Evolutionary conservation across 2,888 invertebrate genomes (phyloP).

Genomic region (Melanchra persicariae): DNA sequence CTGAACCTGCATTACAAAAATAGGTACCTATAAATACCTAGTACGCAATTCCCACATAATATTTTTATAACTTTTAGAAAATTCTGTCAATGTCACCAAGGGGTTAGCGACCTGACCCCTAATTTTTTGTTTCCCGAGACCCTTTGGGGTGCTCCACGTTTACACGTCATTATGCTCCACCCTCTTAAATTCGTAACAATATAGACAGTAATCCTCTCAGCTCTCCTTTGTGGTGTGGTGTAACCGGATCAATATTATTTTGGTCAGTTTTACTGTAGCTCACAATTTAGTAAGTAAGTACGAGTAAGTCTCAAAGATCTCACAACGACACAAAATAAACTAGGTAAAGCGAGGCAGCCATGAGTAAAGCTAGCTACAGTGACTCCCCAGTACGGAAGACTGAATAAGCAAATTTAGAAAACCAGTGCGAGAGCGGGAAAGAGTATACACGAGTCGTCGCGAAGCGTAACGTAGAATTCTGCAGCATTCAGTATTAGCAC

Average conservation of each 20-base stretch:
- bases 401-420: conserved; percentile 17
- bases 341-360: background rate
- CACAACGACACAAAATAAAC: background rate
- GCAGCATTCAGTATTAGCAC: conserved; percentile 25
- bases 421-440: conserved; percentile 13
- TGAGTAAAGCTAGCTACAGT: background rate
- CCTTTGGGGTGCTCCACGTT: background rate
- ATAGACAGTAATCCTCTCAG: background rate
- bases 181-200: background rate
- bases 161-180: background rate
- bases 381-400: conserved; percentile 14
- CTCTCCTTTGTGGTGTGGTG: background rate
- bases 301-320: background rate
- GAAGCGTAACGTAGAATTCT: conserved; percentile 6
- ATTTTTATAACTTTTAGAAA: background rate
- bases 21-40: background rate
- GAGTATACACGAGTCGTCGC: conserved; percentile 10
- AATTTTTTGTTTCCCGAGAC: conserved; percentile 6
- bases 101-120: conserved; percentile 36
- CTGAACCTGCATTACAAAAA: background rate
- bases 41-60: background rate
- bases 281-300: background rate
- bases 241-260: conserved; percentile 17
- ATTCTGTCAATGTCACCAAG: conserved; percentile 2
- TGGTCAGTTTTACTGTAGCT: background rate